Percentiles rank a stretch among this genome's conserved stretches.
phyloP scores from a whole-genome alignment of 2,888 invertebrate species.

The Blera fallax region DNA sequence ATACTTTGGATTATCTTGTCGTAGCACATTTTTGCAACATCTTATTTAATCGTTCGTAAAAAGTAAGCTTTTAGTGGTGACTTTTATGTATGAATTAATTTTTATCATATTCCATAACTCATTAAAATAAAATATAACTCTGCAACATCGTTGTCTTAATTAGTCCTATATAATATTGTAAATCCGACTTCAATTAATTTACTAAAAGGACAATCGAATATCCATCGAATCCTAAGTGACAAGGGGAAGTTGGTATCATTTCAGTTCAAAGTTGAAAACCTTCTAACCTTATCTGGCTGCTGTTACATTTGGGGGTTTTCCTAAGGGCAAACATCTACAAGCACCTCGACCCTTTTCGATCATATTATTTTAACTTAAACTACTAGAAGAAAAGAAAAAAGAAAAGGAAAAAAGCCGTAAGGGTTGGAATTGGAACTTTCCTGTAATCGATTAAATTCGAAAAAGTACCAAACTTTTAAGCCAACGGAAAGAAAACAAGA shows the following conservation, averaged over 20 bases:
- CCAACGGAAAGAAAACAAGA: neutral
- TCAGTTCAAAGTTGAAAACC: slow-evolving; percentile 30
- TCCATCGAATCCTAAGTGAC: slow-evolving; percentile 40
- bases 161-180: slow-evolving; percentile 15
- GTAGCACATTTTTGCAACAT: too few species aligned
- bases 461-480: slow-evolving; percentile 35
- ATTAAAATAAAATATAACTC: neutral
- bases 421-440: slow-evolving; percentile 16
- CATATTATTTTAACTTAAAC: slow-evolving; percentile 17
- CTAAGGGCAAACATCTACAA: slow-evolving; percentile 30
- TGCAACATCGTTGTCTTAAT: neutral
- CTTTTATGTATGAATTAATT: too few species aligned
- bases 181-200: slow-evolving; percentile 34
- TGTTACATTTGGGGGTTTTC: slow-evolving; percentile 12
- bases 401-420: neutral
- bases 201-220: slow-evolving; percentile 32
- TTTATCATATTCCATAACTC: neutral
- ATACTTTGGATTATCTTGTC: too few species aligned
- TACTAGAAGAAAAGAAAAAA: neutral
- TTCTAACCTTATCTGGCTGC: slow-evolving; percentile 14
- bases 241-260: slow-evolving; percentile 26
- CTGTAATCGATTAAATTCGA: slow-evolving; percentile 30
- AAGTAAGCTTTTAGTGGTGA: too few species aligned
- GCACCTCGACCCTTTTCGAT: slow-evolving; percentile 36
- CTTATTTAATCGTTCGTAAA: too few species aligned